Conservation (phyloP, 2,888 invertebrate genomes). For the Nymphalis polychloros region DNA sequence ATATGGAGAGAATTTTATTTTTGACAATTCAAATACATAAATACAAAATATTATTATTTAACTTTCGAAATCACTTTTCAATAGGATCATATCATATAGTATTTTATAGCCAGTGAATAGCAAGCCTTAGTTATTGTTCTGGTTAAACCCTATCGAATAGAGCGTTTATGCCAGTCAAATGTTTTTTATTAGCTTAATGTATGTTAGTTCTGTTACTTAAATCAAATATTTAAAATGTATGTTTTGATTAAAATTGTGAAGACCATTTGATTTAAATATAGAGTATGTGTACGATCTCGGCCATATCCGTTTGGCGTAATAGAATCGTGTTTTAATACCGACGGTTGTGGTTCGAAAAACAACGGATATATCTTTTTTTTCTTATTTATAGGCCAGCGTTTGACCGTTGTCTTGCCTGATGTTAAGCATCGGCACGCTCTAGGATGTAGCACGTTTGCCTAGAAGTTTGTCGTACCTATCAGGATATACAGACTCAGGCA, state of each 20-base stretch:
- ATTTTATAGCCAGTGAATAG: not conserved
- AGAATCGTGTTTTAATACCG: not conserved
- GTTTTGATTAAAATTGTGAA: not conserved
- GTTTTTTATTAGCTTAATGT: slow-evolving; percentile 8
- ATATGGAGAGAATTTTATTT: no score
- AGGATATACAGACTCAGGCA: no score
- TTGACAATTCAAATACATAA: not conserved
- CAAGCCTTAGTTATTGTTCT: slow-evolving; percentile 2
- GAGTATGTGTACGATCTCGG: not conserved
- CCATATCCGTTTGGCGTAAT: not conserved
- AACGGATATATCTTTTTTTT: not conserved
- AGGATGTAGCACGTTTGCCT: no score
- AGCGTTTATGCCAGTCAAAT: not conserved
- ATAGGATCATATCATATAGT: not conserved
- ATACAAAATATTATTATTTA: not conserved
- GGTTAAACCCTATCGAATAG: not conserved
- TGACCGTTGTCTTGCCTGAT: no score
- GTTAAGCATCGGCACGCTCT: no score
- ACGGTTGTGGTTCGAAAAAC: no score
- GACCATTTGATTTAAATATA: not conserved
- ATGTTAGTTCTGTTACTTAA: slow-evolving; percentile 1
- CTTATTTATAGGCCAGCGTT: no score
- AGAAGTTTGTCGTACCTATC: no score
- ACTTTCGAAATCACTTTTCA: not conserved
- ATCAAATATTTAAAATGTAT: not conserved